phyloP scores from a whole-genome alignment of 1,140 invertebrate species.

The Belonocnema kinseyi region DNA sequence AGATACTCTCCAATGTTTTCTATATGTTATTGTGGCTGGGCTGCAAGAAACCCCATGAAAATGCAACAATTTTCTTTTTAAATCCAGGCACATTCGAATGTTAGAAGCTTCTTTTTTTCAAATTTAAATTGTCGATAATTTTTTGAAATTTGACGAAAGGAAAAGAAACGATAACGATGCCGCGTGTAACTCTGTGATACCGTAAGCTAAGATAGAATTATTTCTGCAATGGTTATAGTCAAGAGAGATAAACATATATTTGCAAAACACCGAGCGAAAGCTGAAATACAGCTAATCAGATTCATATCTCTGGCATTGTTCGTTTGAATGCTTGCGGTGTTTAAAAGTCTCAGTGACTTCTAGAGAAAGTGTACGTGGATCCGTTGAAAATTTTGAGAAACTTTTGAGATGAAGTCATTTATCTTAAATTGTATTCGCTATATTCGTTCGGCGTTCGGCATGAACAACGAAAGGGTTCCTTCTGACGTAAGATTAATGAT shows the following conservation, averaged over 20 bases:
- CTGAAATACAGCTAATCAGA: background rate
- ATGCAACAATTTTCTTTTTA: constrained; percentile 17
- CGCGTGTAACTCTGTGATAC: constrained; percentile 74
- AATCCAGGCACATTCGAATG: background rate
- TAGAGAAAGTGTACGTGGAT: background rate
- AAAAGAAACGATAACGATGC: constrained; percentile 56
- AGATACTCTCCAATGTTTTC: constrained; percentile 29
- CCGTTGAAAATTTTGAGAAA: background rate
- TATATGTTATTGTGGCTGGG: background rate
- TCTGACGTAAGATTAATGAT: constrained; percentile 11
- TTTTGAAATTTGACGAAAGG: constrained; percentile 41
- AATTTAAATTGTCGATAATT: background rate
- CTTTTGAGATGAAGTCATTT: background rate
- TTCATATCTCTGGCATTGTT: too few species aligned
- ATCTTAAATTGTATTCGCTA: constrained; percentile 7
- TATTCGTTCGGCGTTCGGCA: constrained; percentile 24
- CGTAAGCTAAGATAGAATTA: constrained; percentile 73
- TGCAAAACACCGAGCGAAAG: constrained; percentile 25
- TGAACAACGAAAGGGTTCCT: constrained; percentile 12
- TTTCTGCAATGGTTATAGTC: constrained; percentile 62
- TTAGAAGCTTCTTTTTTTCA: background rate
- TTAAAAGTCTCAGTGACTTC: too few species aligned
- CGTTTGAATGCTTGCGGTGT: too few species aligned
- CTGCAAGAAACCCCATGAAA: constrained; percentile 17
- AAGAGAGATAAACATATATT: constrained; percentile 27